Percentiles rank a stretch among this genome's conserved stretches.
Conservation (phyloP, 2,113 vertebrate genomes). For the Myotis davidii region DNA sequence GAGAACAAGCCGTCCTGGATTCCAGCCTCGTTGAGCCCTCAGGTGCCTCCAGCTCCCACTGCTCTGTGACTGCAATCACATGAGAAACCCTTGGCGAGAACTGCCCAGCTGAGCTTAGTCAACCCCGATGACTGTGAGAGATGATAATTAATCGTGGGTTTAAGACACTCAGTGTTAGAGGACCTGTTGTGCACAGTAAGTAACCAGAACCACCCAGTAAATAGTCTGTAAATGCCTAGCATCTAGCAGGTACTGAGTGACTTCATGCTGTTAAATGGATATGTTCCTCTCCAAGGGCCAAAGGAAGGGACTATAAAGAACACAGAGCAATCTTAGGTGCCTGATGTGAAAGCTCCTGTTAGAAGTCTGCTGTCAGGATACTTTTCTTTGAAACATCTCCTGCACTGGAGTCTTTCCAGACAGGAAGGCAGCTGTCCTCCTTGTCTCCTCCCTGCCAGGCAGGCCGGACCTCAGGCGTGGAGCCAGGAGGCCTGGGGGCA, state of each 20-base stretch:
- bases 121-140: background rate
- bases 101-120: background rate
- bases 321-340: background rate
- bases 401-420: background rate
- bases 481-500: background rate
- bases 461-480: background rate
- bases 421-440: background rate
- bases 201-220: background rate
- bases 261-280: background rate
- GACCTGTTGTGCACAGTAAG: background rate
- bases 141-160: background rate
- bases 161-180: background rate
- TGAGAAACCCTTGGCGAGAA: background rate
- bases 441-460: background rate
- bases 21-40: background rate
- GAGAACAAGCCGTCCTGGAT: background rate
- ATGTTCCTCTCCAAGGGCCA: background rate
- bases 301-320: background rate
- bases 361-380: background rate
- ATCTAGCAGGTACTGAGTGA: background rate
- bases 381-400: slow-evolving; percentile 13
- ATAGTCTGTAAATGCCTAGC: background rate
- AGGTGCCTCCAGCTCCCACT: background rate
- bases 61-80: background rate
- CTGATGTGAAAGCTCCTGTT: background rate